Percentiles rank a stretch among this genome's conserved stretches.
Evolutionary conservation across 2,797 vertebrate species (phyloP).

Genomic region (Gallinago solitaria): DNA sequence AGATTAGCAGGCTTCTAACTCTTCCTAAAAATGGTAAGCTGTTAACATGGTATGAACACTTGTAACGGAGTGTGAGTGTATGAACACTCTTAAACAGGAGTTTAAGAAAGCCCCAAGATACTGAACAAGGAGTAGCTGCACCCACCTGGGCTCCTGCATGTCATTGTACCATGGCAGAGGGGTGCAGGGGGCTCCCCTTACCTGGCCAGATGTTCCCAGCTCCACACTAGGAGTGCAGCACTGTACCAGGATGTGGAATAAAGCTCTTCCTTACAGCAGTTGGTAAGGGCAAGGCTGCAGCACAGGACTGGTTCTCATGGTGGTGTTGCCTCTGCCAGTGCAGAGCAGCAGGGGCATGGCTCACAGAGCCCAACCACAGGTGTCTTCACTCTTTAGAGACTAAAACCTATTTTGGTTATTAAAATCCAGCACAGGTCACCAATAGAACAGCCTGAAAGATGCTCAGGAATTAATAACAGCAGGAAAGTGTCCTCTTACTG

Average conservation of each 20-base stretch:
- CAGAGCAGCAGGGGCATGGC: neutral
- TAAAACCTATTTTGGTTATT: neutral
- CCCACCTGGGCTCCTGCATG: neutral
- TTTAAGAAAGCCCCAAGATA: neutral
- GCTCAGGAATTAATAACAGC: neutral
- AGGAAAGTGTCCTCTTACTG: neutral
- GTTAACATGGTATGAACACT: neutral
- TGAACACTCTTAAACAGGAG: neutral
- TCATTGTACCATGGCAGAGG: accelerated
- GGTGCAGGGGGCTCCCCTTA: neutral
- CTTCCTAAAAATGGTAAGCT: neutral
- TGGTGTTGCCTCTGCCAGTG: neutral
- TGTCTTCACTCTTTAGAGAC: neutral
- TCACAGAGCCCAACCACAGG: neutral
- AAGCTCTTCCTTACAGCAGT: neutral
- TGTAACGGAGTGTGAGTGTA: neutral
- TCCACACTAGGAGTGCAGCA: neutral
- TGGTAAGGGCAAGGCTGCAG: neutral
- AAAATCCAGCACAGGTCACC: neutral
- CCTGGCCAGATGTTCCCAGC: neutral
- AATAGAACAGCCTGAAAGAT: neutral
- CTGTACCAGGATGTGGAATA: neutral
- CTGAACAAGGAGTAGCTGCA: neutral
- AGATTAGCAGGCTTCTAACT: neutral
- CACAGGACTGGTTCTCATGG: neutral